phyloP scores from a whole-genome alignment of 2,113 vertebrate genomes.

The Cettia cetti region DNA sequence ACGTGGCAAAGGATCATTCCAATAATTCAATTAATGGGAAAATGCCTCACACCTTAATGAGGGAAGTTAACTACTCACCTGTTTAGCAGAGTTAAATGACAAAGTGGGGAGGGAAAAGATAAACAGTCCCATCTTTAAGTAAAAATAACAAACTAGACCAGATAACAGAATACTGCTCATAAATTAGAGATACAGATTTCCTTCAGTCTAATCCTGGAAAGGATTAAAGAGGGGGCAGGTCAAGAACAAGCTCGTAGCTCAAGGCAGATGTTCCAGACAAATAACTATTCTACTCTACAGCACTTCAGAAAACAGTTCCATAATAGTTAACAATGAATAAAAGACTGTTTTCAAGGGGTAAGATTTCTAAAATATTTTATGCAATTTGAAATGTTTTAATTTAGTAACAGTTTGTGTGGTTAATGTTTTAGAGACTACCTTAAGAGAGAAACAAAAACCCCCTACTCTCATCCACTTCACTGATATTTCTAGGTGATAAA shows the following conservation, averaged over 20 bases:
- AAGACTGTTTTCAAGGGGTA: neutral
- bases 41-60: neutral
- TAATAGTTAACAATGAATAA: neutral
- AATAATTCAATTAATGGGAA: neutral
- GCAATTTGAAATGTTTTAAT: neutral
- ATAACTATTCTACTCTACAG: neutral
- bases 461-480: neutral
- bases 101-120: neutral
- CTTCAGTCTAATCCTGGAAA: neutral
- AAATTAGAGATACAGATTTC: neutral
- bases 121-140: neutral
- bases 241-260: neutral
- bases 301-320: neutral
- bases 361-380: neutral
- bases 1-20: neutral
- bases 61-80: neutral
- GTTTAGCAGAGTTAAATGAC: neutral
- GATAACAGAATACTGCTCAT: neutral
- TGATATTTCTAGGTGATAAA: slow-evolving; percentile 8
- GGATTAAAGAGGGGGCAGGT: neutral
- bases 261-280: neutral
- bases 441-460: neutral
- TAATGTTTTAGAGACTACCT: neutral
- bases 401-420: neutral
- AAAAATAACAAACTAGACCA: neutral